phyloP scores from a whole-genome alignment of 2,888 invertebrate species.

The Heliconius ismenius region DNA sequence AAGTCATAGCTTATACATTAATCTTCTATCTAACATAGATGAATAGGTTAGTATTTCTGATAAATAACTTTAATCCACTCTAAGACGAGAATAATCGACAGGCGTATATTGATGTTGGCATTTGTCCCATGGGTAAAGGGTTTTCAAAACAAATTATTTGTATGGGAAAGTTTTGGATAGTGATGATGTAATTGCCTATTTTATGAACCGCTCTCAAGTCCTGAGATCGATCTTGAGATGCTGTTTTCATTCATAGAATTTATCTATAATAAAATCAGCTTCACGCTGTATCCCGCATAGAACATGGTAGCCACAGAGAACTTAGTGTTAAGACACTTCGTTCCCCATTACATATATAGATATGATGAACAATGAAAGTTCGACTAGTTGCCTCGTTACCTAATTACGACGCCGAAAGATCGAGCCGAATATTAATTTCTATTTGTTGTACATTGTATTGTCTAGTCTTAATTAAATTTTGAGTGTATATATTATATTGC shows the following conservation, averaged over 20 bases:
- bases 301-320: too few relatives aligned
- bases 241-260: too few relatives aligned
- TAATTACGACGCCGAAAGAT: constrained; percentile 14
- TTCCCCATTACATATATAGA: too few relatives aligned
- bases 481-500: neutral
- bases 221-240: too few relatives aligned
- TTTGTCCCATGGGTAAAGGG: constrained; percentile 38
- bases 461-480: constrained; percentile 10
- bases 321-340: too few relatives aligned
- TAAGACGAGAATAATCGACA: constrained; percentile 23
- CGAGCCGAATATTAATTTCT: neutral
- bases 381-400: constrained; percentile 7
- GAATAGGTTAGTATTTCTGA: constrained; percentile 10
- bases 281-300: too few relatives aligned
- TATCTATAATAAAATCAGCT: too few relatives aligned
- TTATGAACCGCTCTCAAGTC: too few relatives aligned
- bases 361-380: constrained; percentile 16
- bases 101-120: constrained; percentile 42
- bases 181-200: constrained; percentile 14
- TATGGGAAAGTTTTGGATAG: constrained; percentile 41
- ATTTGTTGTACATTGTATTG: constrained; percentile 20
- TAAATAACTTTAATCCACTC: constrained; percentile 6
- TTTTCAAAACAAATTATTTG: constrained; percentile 34
- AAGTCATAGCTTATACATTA: neutral
- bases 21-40: constrained; percentile 5